Conservation (phyloP, 2,797 vertebrate species). For the Aeoliscus strigatus region DNA sequence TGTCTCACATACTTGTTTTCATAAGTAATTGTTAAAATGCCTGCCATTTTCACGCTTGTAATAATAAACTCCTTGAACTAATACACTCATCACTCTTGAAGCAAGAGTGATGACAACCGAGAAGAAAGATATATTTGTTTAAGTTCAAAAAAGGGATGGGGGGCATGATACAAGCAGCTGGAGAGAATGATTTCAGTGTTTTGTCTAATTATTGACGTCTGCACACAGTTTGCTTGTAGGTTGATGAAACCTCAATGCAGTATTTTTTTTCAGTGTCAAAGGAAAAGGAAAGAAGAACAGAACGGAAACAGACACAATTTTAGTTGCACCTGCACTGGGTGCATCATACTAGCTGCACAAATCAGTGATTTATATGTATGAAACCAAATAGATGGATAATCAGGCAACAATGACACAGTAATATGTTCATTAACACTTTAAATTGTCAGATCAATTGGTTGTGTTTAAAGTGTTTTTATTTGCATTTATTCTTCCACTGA, state of each 20-base stretch:
- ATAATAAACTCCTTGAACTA: conserved; percentile 73
- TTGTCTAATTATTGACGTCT: conserved; percentile 46
- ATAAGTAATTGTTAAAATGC: conserved; percentile 72
- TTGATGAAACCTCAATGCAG: conserved; percentile 4
- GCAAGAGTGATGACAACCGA: conserved; percentile 51
- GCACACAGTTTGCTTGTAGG: conserved; percentile 19
- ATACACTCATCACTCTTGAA: conserved; percentile 69
- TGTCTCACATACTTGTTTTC: conserved; percentile 69
- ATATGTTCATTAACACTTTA: too few species aligned
- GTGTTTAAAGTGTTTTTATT: too few species aligned
- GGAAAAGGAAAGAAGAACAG: conserved; percentile 27
- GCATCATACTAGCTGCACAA: too few species aligned
- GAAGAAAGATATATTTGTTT: conserved; percentile 64
- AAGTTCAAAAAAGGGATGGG: conserved; percentile 14
- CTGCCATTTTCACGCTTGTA: conserved; percentile 69
- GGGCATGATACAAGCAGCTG: conserved; percentile 27
- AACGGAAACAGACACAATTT: too few species aligned
- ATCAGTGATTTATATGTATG: too few species aligned
- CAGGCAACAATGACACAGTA: neutral
- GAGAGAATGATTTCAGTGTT: conserved; percentile 45
- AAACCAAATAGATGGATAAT: too few species aligned
- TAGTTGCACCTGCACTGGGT: too few species aligned
- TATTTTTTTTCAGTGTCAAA: conserved; percentile 18
- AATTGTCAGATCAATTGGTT: too few species aligned
- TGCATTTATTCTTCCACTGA: conserved; percentile 1